These are phyloP conservation scores for Argynnis bischoffii DNA, from an alignment of 2,888 invertebrate genomes.

Conservation along the genomic window DNA sequence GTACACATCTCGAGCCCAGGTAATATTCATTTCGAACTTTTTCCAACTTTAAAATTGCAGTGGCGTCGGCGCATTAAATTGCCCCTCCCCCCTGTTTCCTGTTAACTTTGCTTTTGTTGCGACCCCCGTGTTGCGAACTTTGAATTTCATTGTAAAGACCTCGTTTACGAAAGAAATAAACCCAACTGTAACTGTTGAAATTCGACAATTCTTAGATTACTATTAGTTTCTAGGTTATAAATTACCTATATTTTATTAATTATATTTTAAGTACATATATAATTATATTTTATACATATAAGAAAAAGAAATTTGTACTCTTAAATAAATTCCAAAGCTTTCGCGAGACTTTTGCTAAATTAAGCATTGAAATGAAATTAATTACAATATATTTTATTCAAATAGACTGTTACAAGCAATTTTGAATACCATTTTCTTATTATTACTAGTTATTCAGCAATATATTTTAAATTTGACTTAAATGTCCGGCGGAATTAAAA, in stretches of 20 bases:
- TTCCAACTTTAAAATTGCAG: conserved; percentile 26
- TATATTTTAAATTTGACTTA: no score
- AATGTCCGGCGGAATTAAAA: no score
- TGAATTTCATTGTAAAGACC: conserved; percentile 23
- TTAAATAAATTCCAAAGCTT: no score
- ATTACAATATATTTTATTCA: no score
- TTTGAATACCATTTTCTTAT: no score
- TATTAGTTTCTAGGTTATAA: background rate
- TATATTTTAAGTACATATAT: no score
- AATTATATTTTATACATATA: no score
- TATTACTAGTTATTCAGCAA: no score
- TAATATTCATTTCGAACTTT: conserved; percentile 33
- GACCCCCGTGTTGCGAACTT: conserved; percentile 22
- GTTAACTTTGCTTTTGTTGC: conserved; percentile 23
- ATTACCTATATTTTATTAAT: background rate
- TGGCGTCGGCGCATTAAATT: conserved; percentile 31
- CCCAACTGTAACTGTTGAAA: conserved; percentile 7
- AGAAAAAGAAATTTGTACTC: no score
- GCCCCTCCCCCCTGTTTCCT: conserved; percentile 14
- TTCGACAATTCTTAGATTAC: background rate
- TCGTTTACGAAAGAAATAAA: conserved; percentile 23
- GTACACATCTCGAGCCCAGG: conserved; percentile 22
- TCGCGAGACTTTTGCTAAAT: no score
- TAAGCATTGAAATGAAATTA: no score
- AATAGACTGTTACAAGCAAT: no score